Evolutionary conservation across 2,113 vertebrate species (phyloP).

Genomic region (Neolamprologus devosi): DNA sequence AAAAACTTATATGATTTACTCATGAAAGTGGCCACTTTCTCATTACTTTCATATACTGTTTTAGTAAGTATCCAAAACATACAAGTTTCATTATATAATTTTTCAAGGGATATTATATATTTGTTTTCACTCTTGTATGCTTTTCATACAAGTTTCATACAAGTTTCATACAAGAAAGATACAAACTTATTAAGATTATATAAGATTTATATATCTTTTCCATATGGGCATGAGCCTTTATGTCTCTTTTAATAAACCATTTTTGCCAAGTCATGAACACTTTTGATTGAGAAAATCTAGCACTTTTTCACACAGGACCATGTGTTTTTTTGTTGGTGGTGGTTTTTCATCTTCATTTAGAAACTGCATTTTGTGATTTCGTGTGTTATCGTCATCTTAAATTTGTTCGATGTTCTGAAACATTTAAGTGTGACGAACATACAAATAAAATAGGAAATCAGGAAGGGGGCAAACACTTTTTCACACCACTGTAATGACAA

Average conservation of each 20-base stretch:
- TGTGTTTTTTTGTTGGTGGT: neutral
- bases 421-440: rapidly evolving
- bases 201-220: too few relatives aligned
- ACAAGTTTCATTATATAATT: too few relatives aligned
- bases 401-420: neutral
- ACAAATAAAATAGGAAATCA: rapidly evolving
- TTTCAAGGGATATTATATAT: too few relatives aligned
- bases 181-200: too few relatives aligned
- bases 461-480: neutral
- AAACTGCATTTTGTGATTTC: neutral
- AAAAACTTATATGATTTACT: too few relatives aligned
- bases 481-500: neutral
- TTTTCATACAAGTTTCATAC: too few relatives aligned
- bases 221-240: neutral
- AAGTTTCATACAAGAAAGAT: too few relatives aligned
- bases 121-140: too few relatives aligned
- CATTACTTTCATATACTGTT: too few relatives aligned
- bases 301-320: neutral
- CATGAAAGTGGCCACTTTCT: too few relatives aligned
- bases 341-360: neutral
- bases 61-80: too few relatives aligned
- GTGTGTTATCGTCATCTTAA: neutral
- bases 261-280: neutral
- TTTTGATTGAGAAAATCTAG: neutral
- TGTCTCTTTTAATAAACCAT: neutral